Percentiles rank a stretch among this genome's conserved stretches.
These are phyloP conservation scores for Oryzias woworae DNA, from an alignment of 2,113 vertebrate genomes.

Conservation along the genomic window DNA sequence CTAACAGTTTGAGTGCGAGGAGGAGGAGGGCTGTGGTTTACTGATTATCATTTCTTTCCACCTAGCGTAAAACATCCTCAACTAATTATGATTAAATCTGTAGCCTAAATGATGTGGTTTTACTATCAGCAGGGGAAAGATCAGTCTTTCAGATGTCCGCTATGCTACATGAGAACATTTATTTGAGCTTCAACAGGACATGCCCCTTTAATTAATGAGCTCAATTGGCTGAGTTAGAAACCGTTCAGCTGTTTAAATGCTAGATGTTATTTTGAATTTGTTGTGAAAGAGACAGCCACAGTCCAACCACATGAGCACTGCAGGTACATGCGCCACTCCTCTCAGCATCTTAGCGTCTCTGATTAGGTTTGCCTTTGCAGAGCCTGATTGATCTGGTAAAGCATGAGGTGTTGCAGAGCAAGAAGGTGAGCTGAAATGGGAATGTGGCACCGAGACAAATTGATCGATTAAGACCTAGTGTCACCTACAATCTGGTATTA, in stretches of 20 bases:
- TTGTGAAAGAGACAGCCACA: constrained; percentile 4
- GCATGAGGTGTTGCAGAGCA: constrained; percentile 9
- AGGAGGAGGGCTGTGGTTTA: constrained; percentile 8
- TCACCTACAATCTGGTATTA: constrained; percentile 39
- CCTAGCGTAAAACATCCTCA: constrained; percentile 68
- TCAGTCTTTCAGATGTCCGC: constrained; percentile 46
- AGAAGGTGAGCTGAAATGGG: neutral
- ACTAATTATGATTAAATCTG: constrained; percentile 71
- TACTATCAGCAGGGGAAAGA: constrained; percentile 31
- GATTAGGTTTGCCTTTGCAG: constrained; percentile 37
- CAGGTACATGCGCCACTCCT: neutral
- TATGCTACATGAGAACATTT: constrained; percentile 58
- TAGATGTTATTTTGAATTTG: constrained; percentile 41
- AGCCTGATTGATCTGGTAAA: constrained; percentile 1
- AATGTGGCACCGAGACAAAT: constrained; percentile 13
- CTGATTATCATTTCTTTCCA: constrained; percentile 52
- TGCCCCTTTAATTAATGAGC: constrained; percentile 69
- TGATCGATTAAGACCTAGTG: constrained; percentile 49
- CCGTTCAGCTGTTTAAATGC: constrained; percentile 55
- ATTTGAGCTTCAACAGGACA: constrained; percentile 51
- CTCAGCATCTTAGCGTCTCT: constrained; percentile 26
- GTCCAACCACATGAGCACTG: neutral
- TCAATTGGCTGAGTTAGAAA: constrained; percentile 28
- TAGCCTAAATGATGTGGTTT: constrained; percentile 59
- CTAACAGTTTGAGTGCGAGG: neutral